Evolutionary conservation across 2,888 invertebrate genomes (phyloP).

Genomic region (Callimorpha dominula): DNA sequence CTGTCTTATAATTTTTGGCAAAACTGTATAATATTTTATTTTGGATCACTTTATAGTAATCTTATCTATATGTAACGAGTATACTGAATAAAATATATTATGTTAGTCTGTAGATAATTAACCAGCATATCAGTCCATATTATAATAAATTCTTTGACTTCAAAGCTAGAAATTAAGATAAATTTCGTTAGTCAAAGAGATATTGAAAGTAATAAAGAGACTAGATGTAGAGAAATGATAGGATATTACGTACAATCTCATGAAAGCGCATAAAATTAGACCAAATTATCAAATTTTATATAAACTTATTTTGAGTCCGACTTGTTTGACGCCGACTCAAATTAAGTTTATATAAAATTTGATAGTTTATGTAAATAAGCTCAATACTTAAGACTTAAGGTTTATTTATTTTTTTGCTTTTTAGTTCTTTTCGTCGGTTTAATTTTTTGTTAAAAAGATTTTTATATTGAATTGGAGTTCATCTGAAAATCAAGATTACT

Average conservation of each 20-base stretch:
- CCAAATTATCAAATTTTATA: too few relatives aligned
- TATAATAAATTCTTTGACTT: neutral
- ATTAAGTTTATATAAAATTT: too few relatives aligned
- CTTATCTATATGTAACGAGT: neutral
- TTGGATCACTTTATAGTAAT: too few relatives aligned
- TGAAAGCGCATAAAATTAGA: neutral
- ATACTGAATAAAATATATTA: neutral
- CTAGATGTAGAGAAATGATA: neutral
- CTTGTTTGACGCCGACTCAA: too few relatives aligned
- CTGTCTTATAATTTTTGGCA: neutral
- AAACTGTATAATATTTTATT: neutral
- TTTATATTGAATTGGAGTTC: neutral
- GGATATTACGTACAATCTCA: neutral
- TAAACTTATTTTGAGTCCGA: too few relatives aligned
- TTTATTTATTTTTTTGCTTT: too few relatives aligned
- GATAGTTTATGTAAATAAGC: too few relatives aligned
- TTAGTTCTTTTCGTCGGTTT: too few relatives aligned
- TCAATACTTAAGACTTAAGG: too few relatives aligned
- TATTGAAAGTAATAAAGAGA: neutral
- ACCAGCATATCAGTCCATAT: neutral
- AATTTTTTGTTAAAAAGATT: too few relatives aligned
- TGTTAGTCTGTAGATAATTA: neutral
- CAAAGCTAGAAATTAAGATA: neutral
- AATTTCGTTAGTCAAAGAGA: neutral
- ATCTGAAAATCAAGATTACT: neutral